phyloP scores from a whole-genome alignment of 1,140 invertebrate genomes.

The Hyles euphorbiae region DNA sequence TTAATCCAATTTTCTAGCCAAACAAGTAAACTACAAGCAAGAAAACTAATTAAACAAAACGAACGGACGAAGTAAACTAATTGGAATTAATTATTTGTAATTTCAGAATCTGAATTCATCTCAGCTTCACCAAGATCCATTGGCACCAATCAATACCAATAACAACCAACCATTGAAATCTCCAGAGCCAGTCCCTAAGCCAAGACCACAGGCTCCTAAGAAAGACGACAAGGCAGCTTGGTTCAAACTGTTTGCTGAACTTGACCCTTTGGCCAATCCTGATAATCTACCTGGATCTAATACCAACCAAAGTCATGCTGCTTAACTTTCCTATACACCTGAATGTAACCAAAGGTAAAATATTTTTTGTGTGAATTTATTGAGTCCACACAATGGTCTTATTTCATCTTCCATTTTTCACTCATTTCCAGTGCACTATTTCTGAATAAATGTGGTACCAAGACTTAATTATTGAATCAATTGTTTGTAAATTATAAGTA shows the following conservation, averaged over 20 bases:
- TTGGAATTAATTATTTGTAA: not conserved
- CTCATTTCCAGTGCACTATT: too few relatives aligned
- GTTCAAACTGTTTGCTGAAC: slow-evolving; percentile 94
- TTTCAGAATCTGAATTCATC: slow-evolving; percentile 41
- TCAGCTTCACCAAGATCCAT: slow-evolving; percentile 33
- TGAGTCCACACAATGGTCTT: not conserved
- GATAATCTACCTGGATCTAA: slow-evolving; percentile 68
- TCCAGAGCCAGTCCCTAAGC: slow-evolving; percentile 16
- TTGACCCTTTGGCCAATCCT: slow-evolving; percentile 92
- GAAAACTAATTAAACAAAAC: too few relatives aligned
- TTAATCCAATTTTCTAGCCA: not conserved
- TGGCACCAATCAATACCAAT: slow-evolving; percentile 32
- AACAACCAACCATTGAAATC: slow-evolving; percentile 24
- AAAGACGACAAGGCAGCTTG: slow-evolving; percentile 80
- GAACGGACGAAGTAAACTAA: too few relatives aligned
- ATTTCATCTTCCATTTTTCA: too few relatives aligned
- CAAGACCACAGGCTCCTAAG: slow-evolving; percentile 33
- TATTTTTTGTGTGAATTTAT: too few relatives aligned
- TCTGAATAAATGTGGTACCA: too few relatives aligned
- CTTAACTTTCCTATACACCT: slow-evolving; percentile 21
- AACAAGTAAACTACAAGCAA: not conserved
- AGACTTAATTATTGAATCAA: too few relatives aligned
- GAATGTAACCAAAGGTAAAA: too few relatives aligned
- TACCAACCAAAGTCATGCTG: slow-evolving; percentile 66
- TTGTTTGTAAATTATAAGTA: too few relatives aligned